phyloP scores from a whole-genome alignment of 2,113 vertebrate genomes.

The Hippocampus abdominalis region DNA sequence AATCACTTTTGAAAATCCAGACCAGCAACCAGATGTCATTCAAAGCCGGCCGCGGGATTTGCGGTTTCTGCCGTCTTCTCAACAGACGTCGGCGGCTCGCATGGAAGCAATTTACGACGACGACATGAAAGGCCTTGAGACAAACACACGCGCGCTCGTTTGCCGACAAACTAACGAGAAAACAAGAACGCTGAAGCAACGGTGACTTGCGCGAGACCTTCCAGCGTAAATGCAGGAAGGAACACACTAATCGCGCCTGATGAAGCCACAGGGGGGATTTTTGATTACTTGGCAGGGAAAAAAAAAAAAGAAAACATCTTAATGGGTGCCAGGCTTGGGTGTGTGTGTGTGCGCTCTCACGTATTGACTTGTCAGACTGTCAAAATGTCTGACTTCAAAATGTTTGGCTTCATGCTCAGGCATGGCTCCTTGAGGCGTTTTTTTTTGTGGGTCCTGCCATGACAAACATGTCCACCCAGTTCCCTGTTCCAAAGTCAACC shows the following conservation, averaged over 20 bases:
- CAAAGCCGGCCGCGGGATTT: background rate
- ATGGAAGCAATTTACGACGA: constrained; percentile 28
- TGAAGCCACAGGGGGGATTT: constrained; percentile 5
- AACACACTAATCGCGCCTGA: background rate
- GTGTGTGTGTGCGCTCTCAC: background rate
- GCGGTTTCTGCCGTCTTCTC: background rate
- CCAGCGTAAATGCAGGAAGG: background rate
- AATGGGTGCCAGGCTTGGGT: constrained; percentile 16
- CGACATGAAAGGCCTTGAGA: background rate
- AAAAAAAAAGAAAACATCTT: constrained; percentile 9
- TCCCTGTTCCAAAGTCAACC: background rate
- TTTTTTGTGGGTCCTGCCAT: background rate
- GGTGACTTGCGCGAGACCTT: background rate
- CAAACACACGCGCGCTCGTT: background rate
- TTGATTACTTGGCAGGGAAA: constrained; percentile 13
- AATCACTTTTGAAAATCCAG: background rate
- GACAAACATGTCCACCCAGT: background rate
- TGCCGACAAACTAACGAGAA: background rate
- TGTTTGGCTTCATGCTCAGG: background rate
- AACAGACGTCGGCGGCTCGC: constrained; percentile 1
- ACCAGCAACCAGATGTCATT: background rate
- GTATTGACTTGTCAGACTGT: background rate
- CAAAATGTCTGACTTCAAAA: background rate
- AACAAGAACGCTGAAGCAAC: background rate
- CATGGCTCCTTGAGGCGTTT: too few relatives aligned